A percentile compares a stretch with the other conserved stretches of the same genome.
phyloP scores from a whole-genome alignment of 2,113 vertebrate genomes.

The Saccopteryx leptura region DNA sequence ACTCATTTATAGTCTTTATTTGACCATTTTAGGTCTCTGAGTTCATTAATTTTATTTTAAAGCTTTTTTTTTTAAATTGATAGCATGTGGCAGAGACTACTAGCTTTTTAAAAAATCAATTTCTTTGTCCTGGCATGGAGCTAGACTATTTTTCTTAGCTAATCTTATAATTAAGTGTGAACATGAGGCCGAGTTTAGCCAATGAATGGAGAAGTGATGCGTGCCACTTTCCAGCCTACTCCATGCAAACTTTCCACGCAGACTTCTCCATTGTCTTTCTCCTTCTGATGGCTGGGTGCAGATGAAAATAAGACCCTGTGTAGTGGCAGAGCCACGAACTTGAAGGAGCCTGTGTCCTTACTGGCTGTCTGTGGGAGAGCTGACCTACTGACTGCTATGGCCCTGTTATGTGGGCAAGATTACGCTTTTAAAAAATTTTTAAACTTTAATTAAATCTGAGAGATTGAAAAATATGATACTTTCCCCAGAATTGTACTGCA shows the following conservation, averaged over 20 bases:
- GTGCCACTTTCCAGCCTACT: neutral
- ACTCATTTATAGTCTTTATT: neutral
- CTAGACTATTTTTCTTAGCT: neutral
- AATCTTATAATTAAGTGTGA: neutral
- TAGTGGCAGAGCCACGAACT: neutral
- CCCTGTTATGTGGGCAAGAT: neutral
- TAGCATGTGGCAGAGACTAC: neutral
- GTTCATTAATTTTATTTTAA: constrained; percentile 60
- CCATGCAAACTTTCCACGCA: neutral
- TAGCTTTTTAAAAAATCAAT: neutral
- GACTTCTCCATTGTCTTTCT: neutral
- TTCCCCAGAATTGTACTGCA: neutral
- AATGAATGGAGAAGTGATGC: neutral
- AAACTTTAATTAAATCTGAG: constrained; percentile 21
- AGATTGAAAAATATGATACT: constrained; percentile 13
- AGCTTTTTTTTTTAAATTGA: constrained; percentile 25
- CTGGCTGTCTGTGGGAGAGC: neutral
- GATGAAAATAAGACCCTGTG: neutral
- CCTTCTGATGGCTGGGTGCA: neutral
- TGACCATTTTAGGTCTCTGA: constrained; percentile 41
- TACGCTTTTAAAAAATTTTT: neutral
- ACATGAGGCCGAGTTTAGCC: neutral
- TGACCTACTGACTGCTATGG: neutral
- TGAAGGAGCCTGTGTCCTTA: neutral
- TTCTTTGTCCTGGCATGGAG: neutral